phyloP scores from a whole-genome alignment of 2,113 vertebrate genomes.

The Proterorhinus semilunaris region DNA sequence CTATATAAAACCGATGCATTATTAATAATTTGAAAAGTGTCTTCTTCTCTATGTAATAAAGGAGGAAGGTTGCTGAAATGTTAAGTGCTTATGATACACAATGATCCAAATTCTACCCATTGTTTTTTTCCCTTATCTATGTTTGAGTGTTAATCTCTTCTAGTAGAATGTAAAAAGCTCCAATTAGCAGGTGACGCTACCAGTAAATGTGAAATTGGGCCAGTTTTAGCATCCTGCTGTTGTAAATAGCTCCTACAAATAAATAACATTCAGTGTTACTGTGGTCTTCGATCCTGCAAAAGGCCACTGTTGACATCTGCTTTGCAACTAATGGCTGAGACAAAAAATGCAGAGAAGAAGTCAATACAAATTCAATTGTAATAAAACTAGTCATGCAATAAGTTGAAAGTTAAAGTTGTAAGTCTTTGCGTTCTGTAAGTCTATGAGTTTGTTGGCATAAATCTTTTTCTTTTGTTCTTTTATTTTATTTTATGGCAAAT shows the following conservation, averaged over 20 bases:
- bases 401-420: too few relatives aligned
- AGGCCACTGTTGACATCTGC: constrained; percentile 31
- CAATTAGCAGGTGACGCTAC: constrained; percentile 35
- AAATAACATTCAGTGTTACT: constrained; percentile 18
- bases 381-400: constrained; percentile 15
- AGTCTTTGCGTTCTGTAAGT: too few relatives aligned
- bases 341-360: constrained; percentile 23
- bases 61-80: not conserved
- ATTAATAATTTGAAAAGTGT: not conserved
- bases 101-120: constrained; percentile 62
- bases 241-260: constrained; percentile 23
- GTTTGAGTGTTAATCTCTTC: not conserved
- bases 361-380: constrained; percentile 37
- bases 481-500: too few relatives aligned
- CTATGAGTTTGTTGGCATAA: too few relatives aligned
- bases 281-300: constrained; percentile 22
- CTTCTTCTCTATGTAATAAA: constrained; percentile 10
- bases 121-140: not conserved
- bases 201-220: constrained; percentile 24
- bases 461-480: too few relatives aligned
- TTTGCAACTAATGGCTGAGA: constrained; percentile 36
- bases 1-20: too few relatives aligned
- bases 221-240: constrained; percentile 12
- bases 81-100: not conserved
- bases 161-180: constrained; percentile 10